A percentile compares a stretch with the other conserved stretches of the same genome.
Conservation (phyloP, 2,113 vertebrate species). For the Struthio camelus region DNA sequence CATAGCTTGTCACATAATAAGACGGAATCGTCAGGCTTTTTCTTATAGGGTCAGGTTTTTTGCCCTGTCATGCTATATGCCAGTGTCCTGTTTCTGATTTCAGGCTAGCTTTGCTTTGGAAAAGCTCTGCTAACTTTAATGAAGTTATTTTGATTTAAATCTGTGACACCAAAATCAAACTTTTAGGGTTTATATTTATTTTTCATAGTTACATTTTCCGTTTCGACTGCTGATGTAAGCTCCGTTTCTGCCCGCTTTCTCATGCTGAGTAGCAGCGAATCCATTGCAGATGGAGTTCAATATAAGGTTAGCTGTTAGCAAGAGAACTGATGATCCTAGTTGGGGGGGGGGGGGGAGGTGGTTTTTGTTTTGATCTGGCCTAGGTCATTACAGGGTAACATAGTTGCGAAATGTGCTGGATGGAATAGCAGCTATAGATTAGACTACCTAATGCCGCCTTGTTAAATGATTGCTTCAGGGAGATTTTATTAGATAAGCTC, state of each 20-base stretch:
- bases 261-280: rapidly evolving
- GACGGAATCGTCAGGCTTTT: background rate
- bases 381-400: background rate
- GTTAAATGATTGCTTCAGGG: background rate
- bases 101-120: background rate
- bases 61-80: background rate
- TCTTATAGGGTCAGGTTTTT: background rate
- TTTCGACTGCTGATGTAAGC: background rate
- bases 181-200: background rate
- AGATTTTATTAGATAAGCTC: background rate
- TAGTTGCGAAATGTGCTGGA: constrained; percentile 11
- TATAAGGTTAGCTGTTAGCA: background rate
- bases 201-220: background rate
- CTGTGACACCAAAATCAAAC: background rate
- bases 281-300: background rate
- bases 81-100: background rate
- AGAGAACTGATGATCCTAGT: background rate
- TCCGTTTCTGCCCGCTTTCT: background rate
- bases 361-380: background rate
- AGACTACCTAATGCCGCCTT: background rate
- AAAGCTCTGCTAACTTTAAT: background rate
- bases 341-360: background rate
- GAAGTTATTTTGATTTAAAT: background rate
- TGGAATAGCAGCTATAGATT: background rate
- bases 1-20: background rate